Conservation (phyloP, 2,888 invertebrate species). For the Polia nebulosa region DNA sequence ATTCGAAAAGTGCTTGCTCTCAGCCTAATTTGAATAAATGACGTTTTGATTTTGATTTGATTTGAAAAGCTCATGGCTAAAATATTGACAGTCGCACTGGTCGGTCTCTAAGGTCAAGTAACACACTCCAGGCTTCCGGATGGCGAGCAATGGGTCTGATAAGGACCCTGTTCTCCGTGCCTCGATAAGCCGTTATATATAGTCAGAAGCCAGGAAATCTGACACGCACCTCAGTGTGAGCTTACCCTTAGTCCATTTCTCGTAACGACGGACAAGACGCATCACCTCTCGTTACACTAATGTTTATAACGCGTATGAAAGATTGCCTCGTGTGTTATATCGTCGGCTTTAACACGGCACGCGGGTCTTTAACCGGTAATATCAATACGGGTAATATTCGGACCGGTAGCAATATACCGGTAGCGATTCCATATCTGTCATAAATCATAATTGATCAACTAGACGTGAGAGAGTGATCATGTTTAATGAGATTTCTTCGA, state of each 20-base stretch:
- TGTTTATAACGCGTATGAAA: slow-evolving; percentile 40
- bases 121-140: too few relatives aligned
- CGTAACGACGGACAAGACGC: slow-evolving; percentile 40
- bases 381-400: slow-evolving; percentile 33
- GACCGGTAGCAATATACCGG: slow-evolving; percentile 18
- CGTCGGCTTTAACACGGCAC: slow-evolving; percentile 11
- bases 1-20: too few relatives aligned
- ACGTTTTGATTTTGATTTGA: too few relatives aligned
- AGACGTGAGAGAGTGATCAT: slow-evolving; percentile 14
- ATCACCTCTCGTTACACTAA: slow-evolving; percentile 45
- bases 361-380: slow-evolving; percentile 19
- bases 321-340: slow-evolving; percentile 20
- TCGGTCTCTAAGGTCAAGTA: too few relatives aligned
- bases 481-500: slow-evolving; percentile 1
- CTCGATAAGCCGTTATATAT: too few relatives aligned
- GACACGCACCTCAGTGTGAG: background rate
- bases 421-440: slow-evolving; percentile 28
- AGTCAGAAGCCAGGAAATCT: too few relatives aligned
- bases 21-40: too few relatives aligned
- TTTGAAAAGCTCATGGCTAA: too few relatives aligned
- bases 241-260: slow-evolving; percentile 2
- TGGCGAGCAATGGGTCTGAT: too few relatives aligned
- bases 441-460: background rate
- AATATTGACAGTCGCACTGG: too few relatives aligned
- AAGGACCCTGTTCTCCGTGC: too few relatives aligned